Evolutionary conservation across 2,113 vertebrate species (phyloP).

Genomic region (Chaetorhynchus papuensis): DNA sequence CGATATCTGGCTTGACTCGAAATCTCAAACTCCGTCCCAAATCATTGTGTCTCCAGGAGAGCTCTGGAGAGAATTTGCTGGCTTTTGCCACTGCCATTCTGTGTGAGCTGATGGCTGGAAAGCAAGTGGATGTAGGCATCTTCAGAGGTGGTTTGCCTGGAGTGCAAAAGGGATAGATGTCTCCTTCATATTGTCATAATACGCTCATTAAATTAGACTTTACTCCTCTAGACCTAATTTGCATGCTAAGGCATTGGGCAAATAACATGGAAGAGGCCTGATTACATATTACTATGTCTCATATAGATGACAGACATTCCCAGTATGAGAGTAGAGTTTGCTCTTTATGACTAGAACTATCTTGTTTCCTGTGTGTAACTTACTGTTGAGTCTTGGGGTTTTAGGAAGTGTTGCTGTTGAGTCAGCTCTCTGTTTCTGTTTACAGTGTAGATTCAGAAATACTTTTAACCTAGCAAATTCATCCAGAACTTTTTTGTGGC

Average conservation of each 20-base stretch:
- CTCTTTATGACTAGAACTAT: not conserved
- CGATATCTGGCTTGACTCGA: not conserved
- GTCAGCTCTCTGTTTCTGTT: slow-evolving; percentile 26
- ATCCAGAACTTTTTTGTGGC: not conserved
- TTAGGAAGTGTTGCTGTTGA: not conserved
- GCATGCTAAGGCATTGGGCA: not conserved
- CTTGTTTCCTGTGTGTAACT: not conserved
- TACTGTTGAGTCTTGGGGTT: not conserved
- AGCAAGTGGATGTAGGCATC: not conserved
- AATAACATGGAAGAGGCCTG: not conserved
- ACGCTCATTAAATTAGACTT: not conserved
- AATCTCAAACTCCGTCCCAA: not conserved
- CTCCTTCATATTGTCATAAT: not conserved
- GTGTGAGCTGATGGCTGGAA: not conserved
- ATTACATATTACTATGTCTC: not conserved
- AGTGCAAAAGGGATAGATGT: not conserved
- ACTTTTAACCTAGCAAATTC: not conserved
- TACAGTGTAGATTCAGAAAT: not conserved
- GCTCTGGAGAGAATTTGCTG: not conserved
- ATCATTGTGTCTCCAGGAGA: not conserved
- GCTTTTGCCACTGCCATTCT: not conserved
- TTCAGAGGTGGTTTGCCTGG: not conserved
- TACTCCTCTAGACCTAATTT: not conserved
- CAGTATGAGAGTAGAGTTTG: not conserved
- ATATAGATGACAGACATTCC: not conserved